Evolutionary conservation across 2,797 vertebrate species (phyloP).

Genomic region (Thaleichthys pacificus): DNA sequence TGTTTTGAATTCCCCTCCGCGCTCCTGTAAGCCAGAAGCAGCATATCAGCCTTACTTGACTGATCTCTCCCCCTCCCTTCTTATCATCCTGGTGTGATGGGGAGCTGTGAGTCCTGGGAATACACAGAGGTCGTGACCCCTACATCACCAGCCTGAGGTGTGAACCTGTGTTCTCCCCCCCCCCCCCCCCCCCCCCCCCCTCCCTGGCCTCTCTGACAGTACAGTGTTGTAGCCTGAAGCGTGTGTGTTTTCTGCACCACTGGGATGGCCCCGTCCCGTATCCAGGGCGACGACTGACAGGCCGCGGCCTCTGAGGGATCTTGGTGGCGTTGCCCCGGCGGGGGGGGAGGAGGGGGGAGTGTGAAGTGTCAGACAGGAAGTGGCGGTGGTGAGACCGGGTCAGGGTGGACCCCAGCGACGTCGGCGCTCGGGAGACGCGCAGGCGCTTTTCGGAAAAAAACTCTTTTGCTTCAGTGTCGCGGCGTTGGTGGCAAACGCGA

Average conservation of each 20-base stretch:
- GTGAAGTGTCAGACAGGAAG: constrained; percentile 42
- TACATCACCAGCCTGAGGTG: constrained; percentile 13
- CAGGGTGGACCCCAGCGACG: constrained; percentile 11
- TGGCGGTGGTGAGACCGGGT: constrained; percentile 18
- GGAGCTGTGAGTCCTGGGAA: constrained; percentile 27
- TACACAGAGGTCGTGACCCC: constrained; percentile 23
- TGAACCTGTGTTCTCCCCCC: constrained; percentile 16
- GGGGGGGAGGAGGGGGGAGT: constrained; percentile 24
- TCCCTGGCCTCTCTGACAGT: background rate
- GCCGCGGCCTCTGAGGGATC: constrained; percentile 18
- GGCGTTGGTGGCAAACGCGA: constrained; percentile 38
- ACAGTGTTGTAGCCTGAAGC: background rate
- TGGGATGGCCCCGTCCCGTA: background rate
- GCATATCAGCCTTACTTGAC: constrained; percentile 41
- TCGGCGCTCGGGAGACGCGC: background rate
- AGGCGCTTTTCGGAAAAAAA: background rate
- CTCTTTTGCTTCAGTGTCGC: background rate
- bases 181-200: background rate
- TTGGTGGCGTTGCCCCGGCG: constrained; percentile 28
- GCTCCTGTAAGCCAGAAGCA: constrained; percentile 34
- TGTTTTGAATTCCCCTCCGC: constrained; percentile 44
- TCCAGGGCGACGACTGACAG: constrained; percentile 44
- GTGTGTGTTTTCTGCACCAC: background rate
- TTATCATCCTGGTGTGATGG: constrained; percentile 23
- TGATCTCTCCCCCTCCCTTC: constrained; percentile 9